Base-by-base conservation (phyloP, 2,113 vertebrate species). In the Spea bombifrons region DNA sequence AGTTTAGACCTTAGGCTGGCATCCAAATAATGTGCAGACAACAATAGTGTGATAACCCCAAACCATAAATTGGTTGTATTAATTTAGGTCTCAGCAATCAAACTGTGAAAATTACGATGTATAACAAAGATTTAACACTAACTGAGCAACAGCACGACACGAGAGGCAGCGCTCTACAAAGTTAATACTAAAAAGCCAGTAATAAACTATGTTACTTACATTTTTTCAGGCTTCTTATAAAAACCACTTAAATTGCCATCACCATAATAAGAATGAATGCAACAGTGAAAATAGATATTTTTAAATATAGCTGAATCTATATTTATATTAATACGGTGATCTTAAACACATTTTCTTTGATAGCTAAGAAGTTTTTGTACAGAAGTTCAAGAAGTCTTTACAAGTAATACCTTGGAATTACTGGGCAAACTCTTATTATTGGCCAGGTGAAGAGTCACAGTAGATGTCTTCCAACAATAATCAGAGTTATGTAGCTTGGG, bases 91-190 rank as follows among this genome's bases (percentile, higher is more conserved):
- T 49, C 70, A 61, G 17, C 45, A 44, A 49, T 73, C 71, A 66
- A 43, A 61, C 71, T 80, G 78, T 73, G 78, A 80, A 80, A 80
- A 80, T 74, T 49, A 74, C 64, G 74, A 67, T 68, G 71, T 55
- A 16, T 15, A 48, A 16, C 64, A 44, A 10, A 66, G 69, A 61
- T 47, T 57, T 74, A 79, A 67, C 49, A 67, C 64, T 67, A 53
- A 68, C 71, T 4, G 50, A 74, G 66, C 52, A 73, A 59, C 44
- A 68, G 61, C 70, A 68, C 49, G 71, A 68, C 71, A 68, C n/a
- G 8, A 17, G 6, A 61, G 64, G 9, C 15, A 16, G 63, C 15
- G 50, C 59, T 67, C 50, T 79, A 73, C 10, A 64, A 49, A 73
- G 63, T 57, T 49, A 66, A 59, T 57, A 17, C 44, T 43, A 12